A percentile compares a stretch with the other conserved stretches of the same genome.
Evolutionary conservation across 2,797 vertebrate species (phyloP).

Genomic region (Nannoperca obscura): DNA sequence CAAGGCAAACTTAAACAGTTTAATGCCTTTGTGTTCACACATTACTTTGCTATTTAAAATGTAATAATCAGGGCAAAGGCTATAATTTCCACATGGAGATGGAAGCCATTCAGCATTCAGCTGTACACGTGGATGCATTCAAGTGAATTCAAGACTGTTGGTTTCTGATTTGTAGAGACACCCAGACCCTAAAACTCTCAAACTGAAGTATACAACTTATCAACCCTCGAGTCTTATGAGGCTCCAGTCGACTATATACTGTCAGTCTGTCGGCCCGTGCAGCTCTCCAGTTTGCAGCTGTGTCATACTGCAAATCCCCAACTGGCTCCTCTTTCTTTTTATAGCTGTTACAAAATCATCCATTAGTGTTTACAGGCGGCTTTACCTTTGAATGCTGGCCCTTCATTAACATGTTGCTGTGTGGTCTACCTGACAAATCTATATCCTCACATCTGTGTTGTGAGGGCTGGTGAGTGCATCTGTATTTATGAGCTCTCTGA

Average conservation of each 20-base stretch:
- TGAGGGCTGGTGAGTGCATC: constrained; percentile 41
- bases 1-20: neutral
- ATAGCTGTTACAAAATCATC: constrained; percentile 38
- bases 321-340: constrained; percentile 46
- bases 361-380: constrained; percentile 43
- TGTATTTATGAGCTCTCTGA: constrained; percentile 72
- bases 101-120: constrained; percentile 14
- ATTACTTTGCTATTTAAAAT: neutral
- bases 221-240: constrained; percentile 43
- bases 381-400: constrained; percentile 27
- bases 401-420: constrained; percentile 44
- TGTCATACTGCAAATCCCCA: constrained; percentile 56
- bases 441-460: constrained; percentile 46
- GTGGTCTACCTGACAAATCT: constrained; percentile 59
- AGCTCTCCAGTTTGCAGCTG: constrained; percentile 54
- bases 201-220: constrained; percentile 35
- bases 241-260: constrained; percentile 51
- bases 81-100: neutral
- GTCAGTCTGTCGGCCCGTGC: constrained; percentile 53
- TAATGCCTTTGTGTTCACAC: neutral
- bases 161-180: constrained; percentile 34
- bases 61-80: neutral
- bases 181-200: constrained; percentile 15
- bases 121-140: neutral
- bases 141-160: neutral